These are phyloP conservation scores for Lasiommata megera DNA, from an alignment of 2,888 invertebrate species.

Conservation along the genomic window DNA sequence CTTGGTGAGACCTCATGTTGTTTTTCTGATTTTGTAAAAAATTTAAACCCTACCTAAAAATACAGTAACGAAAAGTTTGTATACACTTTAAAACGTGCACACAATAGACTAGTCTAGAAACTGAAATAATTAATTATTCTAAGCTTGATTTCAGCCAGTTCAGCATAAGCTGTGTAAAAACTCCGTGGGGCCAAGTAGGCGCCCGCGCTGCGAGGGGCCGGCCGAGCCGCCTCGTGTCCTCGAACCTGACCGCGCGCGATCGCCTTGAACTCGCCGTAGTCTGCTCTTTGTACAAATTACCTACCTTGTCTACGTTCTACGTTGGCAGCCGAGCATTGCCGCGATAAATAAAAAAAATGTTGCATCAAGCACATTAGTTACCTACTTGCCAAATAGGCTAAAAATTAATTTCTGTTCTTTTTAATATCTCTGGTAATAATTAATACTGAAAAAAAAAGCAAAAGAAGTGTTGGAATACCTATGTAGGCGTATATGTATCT, in stretches of 20 bases:
- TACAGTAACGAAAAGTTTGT: too few relatives aligned
- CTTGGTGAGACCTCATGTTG: too few relatives aligned
- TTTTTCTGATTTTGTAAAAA: too few relatives aligned
- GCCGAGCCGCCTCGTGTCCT: constrained; percentile 67
- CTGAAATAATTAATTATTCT: not conserved
- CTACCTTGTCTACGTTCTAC: constrained; percentile 41
- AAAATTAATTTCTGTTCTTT: not conserved
- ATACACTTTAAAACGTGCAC: too few relatives aligned
- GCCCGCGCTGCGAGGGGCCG: constrained; percentile 68
- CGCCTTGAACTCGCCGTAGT: constrained; percentile 75
- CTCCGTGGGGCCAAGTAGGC: constrained; percentile 41
- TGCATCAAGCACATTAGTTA: not conserved
- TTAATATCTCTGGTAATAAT: too few relatives aligned
- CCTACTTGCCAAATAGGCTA: too few relatives aligned
- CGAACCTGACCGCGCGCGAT: constrained; percentile 80
- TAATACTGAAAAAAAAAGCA: too few relatives aligned
- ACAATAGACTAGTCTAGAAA: too few relatives aligned
- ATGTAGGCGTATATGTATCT: too few relatives aligned
- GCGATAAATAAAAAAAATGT: constrained; percentile 52
- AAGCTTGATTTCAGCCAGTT: constrained; percentile 26
- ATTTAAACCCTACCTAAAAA: too few relatives aligned
- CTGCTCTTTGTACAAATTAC: constrained; percentile 53
- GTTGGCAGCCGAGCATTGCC: constrained; percentile 50
- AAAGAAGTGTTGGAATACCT: too few relatives aligned
- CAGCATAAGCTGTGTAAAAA: constrained; percentile 30